Conservation (phyloP, 2,113 vertebrate genomes). For the Eudorcas thomsonii region DNA sequence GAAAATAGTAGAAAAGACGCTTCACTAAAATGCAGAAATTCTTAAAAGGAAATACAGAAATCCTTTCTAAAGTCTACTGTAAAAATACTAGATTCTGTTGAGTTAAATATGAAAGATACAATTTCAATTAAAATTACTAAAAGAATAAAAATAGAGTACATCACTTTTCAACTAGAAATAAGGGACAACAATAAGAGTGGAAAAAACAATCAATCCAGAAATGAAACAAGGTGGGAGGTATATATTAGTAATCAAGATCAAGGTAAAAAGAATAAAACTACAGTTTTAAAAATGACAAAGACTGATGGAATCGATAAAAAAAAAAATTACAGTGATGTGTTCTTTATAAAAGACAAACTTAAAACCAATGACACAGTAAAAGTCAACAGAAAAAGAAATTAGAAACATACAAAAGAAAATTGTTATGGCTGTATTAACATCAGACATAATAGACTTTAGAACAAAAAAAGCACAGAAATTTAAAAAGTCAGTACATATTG, state of each 20-base stretch:
- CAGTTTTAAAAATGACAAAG: background rate
- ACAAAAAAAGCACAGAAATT: background rate
- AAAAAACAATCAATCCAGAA: background rate
- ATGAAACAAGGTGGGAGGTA: background rate
- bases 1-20: background rate
- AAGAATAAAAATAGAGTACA: background rate
- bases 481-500: background rate
- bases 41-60: background rate
- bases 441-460: background rate
- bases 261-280: background rate
- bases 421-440: background rate
- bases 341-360: background rate
- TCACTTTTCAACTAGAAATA: background rate
- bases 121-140: background rate
- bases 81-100: background rate
- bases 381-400: background rate
- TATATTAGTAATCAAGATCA: background rate
- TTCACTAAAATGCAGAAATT: background rate
- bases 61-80: background rate
- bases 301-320: background rate
- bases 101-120: background rate
- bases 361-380: background rate
- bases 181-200: background rate
- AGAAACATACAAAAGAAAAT: background rate
- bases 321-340: background rate